Base-by-base conservation (phyloP, 1,140 invertebrate genomes). In the Ceratosolen fusciceps region DNA sequence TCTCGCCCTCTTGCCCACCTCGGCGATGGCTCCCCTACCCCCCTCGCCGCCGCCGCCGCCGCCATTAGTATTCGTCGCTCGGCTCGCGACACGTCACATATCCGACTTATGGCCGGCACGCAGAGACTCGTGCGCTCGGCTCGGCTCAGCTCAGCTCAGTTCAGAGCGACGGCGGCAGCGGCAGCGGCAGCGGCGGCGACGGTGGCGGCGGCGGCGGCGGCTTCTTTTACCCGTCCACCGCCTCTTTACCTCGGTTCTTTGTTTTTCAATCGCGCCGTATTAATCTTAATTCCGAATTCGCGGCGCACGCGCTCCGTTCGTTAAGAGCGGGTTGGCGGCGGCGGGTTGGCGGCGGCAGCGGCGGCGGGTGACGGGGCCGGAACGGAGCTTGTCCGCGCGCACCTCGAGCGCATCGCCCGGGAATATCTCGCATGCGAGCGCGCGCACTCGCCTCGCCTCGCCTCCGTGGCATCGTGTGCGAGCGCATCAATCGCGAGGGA, bases 401-500 rank as follows among this genome's bases (percentile, higher is more conserved):
- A 65, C 31, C 60, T n/a, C 34, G 60, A 56, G 3, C 26, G 5
- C 24, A 19, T 10, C 56, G 29, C 0, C 7, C 9, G 12, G 58
- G 1, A 10, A 10, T 47, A 52, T 52, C 49, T 21, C 10, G 39
- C 39, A 43, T 85, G 70, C 77, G 43, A 1, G 43, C 58, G n/a
- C n/a, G n/a, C n/a, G n/a, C n/a, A n/a, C n/a, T n/a, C n/a, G n/a
- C n/a, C n/a, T n/a, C n/a, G n/a, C n/a, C n/a, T n/a, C n/a, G 16
- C 19, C 68, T 31, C 37, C 16, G 65, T 37, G 39, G 75, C 88
- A 85, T 90, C 89, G 89, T 90, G 88, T 90, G 88, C 81, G 88
- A 90, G 83, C 88, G 85, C 88, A 90, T 90, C 88, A 88, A 89
- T 88, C 84, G 83, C 81, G 67, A n/a, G n/a, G n/a, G n/a, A 1